These are phyloP conservation scores for Tethea ocularis DNA, from an alignment of 2,888 invertebrate species.

Conservation along the genomic window DNA sequence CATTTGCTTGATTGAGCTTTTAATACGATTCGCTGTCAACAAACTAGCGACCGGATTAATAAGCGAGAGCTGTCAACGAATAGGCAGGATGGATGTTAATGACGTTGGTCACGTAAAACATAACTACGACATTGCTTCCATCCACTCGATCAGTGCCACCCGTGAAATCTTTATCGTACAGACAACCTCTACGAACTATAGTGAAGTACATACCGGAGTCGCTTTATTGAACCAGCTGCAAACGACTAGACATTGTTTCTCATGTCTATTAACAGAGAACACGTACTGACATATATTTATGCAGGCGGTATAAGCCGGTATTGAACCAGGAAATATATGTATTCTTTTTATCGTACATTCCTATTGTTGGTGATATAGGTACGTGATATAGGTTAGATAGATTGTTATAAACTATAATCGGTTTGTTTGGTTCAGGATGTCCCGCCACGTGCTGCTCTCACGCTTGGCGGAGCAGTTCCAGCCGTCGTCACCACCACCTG, in stretches of 20 bases:
- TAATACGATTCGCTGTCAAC: constrained; percentile 80
- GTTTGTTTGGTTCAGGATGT: constrained; percentile 58
- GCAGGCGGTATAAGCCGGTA: not conserved
- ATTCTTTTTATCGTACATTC: not conserved
- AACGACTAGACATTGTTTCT: constrained; percentile 4
- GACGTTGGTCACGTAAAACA: constrained; percentile 71
- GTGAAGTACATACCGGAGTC: constrained; percentile 3
- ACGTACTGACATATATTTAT: constrained; percentile 1
- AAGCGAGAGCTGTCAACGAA: constrained; percentile 74
- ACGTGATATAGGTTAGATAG: not conserved
- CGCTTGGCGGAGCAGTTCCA: constrained; percentile 78
- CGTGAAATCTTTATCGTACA: constrained; percentile 20
- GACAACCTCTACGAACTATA: constrained; percentile 2
- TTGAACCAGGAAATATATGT: not conserved
- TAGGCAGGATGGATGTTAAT: constrained; percentile 62
- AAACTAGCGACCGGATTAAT: constrained; percentile 72
- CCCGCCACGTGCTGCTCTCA: constrained; percentile 74
- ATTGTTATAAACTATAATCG: not conserved
- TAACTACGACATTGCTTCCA: constrained; percentile 58
- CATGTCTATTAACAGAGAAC: not conserved
- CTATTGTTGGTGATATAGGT: not conserved
- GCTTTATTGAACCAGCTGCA: constrained; percentile 5
- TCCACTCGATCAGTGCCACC: constrained; percentile 47
- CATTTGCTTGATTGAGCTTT: constrained; percentile 84
- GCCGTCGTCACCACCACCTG: constrained; percentile 63